These are phyloP conservation scores for Drosophila truncata DNA, from an alignment of 1,140 invertebrate genomes.

Conservation along the genomic window DNA sequence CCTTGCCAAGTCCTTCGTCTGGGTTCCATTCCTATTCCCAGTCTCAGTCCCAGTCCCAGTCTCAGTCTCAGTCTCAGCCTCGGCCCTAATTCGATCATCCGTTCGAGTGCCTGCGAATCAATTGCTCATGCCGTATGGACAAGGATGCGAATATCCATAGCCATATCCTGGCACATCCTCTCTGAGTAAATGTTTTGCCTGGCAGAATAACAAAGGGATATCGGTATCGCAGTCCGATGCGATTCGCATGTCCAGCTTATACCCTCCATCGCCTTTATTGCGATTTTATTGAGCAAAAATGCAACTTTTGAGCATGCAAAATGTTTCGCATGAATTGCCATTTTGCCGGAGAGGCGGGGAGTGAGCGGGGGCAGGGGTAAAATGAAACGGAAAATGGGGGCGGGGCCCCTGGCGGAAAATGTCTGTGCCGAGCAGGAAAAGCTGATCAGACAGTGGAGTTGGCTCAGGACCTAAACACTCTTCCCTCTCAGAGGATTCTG, in stretches of 20 bases:
- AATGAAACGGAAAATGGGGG: conserved; percentile 5
- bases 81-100: conserved; percentile 74
- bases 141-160: conserved; percentile 5
- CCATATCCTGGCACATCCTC: conserved; percentile 62
- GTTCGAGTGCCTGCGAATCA: conserved; percentile 57
- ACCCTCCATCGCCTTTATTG: conserved; percentile 68
- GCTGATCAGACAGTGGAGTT: conserved; percentile 13
- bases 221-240: conserved; percentile 16
- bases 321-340: conserved; percentile 69
- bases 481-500: too few species aligned
- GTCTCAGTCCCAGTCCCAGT: background rate
- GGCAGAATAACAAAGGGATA: conserved; percentile 53
- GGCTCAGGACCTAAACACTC: conserved; percentile 1
- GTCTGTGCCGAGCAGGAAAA: conserved; percentile 18
- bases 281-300: conserved; percentile 81
- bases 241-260: conserved; percentile 56
- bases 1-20: conserved; percentile 7
- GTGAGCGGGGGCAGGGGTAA: background rate
- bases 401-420: background rate
- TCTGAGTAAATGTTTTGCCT: conserved; percentile 68
- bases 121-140: conserved; percentile 73
- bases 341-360: conserved; percentile 6
- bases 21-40: background rate
- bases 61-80: conserved; percentile 1
- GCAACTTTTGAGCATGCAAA: conserved; percentile 73